Base-by-base conservation (phyloP, 1,140 invertebrate genomes). In the Bicyclus anynana region DNA sequence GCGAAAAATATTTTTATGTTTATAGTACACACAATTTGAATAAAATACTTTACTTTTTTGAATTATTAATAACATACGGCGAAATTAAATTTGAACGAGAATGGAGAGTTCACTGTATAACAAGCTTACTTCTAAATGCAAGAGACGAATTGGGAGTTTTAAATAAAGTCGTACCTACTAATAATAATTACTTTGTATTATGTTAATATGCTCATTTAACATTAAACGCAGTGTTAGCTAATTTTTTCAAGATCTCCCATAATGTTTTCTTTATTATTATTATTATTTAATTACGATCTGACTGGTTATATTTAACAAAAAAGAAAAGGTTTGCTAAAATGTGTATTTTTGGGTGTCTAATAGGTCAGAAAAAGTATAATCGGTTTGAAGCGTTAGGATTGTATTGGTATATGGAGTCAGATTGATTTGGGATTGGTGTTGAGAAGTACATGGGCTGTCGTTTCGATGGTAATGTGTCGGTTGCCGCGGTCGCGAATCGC, bases 211-310 rank as follows among this genome's bases (percentile, higher is more conserved):
- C 29, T 46, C 52, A 51, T 7, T 44, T 51, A 51, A 51, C 9
- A 21, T 29, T 23, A 14, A 57, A 50, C 20, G 13, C 47, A 58
- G 42, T 23, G 26, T 26, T 51, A 51, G 55, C 26, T 40, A 29
- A 51, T 57, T 59, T 47, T 18, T 27, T 48, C 26, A 23, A 12
- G 26, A 18, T 53, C 53, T 49, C 42, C 20, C 20, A 51, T 51
- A 42, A n/a, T 13, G 37, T 49, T 50, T 46, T 56, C 18, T n/a
- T 46, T 53, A 57, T 53, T 60, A 50, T 35, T 58, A 35, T 48
- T 63, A 47, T 50, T 53, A 57, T 53, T 46, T 55, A 42, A 46
- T 51, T 52, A 47, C 20, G 44, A 49, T 53, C 44, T 48, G 58
- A 60, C 51, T 60, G 50, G 29, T 56, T 46, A 49, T 17, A 20